Evolutionary conservation across 2,888 invertebrate species (phyloP), one percentile per base, ranked within the genome.

Genomic region (Malthinus seriepunctatus): DNA sequence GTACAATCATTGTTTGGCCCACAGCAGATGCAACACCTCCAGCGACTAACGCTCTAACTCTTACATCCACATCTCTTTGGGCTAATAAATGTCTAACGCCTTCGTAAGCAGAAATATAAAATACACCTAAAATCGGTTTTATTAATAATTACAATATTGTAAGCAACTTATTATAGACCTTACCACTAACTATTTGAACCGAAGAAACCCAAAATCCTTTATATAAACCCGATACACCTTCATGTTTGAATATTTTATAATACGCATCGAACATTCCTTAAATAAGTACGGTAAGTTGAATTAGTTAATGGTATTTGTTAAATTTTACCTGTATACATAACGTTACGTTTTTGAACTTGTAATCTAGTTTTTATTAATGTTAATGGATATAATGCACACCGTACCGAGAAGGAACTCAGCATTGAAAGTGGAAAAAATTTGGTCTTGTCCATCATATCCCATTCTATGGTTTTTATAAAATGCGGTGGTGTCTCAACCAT

Each of bases 401-500:
- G 81, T 8, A 86, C 84, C 64, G 88, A 84, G 68, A 95, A 90
- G 45, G 93, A 91, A 73, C 95, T 96, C 9, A 94, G 79, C 81
- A 96, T 90, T 56, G 95, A 95, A 55, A 97, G 80, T 0, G 97
- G 96, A 74, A 93, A 93, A 76, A 97, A 98, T 75, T 95, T 95
- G 45, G 84, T 84, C 73, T 95, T 96, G 78, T 98, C 93, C 95
- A 98, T 93, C 97, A 98, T 98, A 67, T 95, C 88, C 93, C 97
- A 94, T 79, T 98, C 97, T 63, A 98, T 95, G 5, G 90, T 95
- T 23, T 88, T 88, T 62, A 93, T 90, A 52, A 88, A 84, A 67
- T 83, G 81, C 0, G 83, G 81, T 11, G 86, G 84, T 9, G 81
- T 79, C 68, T 86, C 86, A 23, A 85, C 84, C 76, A 84, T 73